Base-by-base conservation (phyloP, 2,797 vertebrate species). In the Lithobates sylvaticus region DNA sequence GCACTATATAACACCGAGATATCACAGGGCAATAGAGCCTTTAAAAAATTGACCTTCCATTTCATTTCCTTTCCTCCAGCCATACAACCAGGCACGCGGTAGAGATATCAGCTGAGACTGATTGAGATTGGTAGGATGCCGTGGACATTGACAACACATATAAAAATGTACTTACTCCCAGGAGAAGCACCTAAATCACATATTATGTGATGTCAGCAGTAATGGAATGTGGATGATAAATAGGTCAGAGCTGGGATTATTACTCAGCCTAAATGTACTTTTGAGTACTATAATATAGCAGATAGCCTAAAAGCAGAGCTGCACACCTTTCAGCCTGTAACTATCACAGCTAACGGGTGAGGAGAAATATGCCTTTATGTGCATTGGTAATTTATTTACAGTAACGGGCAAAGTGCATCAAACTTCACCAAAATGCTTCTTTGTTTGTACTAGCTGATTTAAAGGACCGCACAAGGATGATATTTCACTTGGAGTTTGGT, bases 141-240 rank as follows among this genome's bases (percentile, higher is more conserved):
- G 50, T 72, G 34, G n/a, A 71, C 67, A 36, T 61, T 72, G 58
- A 65, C 36, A 85, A 74, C 76, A 78, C 13, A 70, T 26, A 76
- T 84, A 84, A 76, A 84, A 78, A 84, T 39, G 75, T 61, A 84
- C 61, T 84, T 61, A 64, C 29, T 13, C 12, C 39, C 69, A 73
- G 29, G 26, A 72, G 10, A 34, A 47, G 54, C 13, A 21, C 50
- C 67, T 85, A 79, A 78, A 85, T 79, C 69, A 65, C 27, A 47
- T 16, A 47, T 85, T 79, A 73, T 79, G 54, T 44, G 26, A 21
- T 65, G 76, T 79, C 76, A 64, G 39, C 76, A 26, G 69, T 85
- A 85, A 85, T 79, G 76, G 83, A 64, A 78, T 8, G 12, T 50
- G 58, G 23, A 72, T 64, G 76, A 65, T 10, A 79, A 65, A 85